Percentiles rank a stretch among this genome's conserved stretches.
phyloP scores from a whole-genome alignment of 1,140 invertebrate species.

The Penaeus indicus region DNA sequence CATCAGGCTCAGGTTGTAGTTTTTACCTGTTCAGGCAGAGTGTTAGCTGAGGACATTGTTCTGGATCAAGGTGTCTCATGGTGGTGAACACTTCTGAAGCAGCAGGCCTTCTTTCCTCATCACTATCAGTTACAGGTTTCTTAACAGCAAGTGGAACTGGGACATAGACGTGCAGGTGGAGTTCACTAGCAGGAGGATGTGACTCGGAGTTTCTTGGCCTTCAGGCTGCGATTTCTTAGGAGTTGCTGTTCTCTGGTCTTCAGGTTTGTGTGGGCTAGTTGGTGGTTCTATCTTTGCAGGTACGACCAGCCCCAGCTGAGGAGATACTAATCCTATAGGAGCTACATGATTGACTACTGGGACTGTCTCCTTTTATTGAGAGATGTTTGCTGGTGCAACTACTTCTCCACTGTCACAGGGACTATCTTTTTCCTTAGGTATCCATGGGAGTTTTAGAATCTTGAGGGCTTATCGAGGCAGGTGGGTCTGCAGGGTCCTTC shows the following conservation, averaged over 20 bases:
- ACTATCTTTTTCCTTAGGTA: conserved; percentile 38
- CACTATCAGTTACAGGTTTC: conserved; percentile 41
- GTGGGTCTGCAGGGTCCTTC: background rate
- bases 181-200: background rate
- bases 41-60: background rate
- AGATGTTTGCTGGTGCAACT: conserved; percentile 41
- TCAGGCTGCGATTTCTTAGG: background rate
- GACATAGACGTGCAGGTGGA: conserved; percentile 33
- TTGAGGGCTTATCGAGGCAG: background rate
- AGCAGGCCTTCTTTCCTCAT: conserved; percentile 57
- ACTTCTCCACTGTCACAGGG: conserved; percentile 40
- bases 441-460: background rate
- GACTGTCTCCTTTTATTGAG: conserved; percentile 25
- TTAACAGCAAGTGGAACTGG: conserved; percentile 34
- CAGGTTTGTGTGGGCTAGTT: too few species aligned
- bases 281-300: background rate
- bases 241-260: too few species aligned
- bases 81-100: conserved; percentile 34
- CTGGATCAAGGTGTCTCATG: conserved; percentile 42
- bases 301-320: background rate
- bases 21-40: background rate
- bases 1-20: background rate
- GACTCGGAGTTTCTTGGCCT: conserved; percentile 4
- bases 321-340: conserved; percentile 32
- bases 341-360: background rate